A percentile compares a stretch with the other conserved stretches of the same genome.
Conservation (phyloP, 2,113 vertebrate species). For the Pelvicachromis taeniatus region DNA sequence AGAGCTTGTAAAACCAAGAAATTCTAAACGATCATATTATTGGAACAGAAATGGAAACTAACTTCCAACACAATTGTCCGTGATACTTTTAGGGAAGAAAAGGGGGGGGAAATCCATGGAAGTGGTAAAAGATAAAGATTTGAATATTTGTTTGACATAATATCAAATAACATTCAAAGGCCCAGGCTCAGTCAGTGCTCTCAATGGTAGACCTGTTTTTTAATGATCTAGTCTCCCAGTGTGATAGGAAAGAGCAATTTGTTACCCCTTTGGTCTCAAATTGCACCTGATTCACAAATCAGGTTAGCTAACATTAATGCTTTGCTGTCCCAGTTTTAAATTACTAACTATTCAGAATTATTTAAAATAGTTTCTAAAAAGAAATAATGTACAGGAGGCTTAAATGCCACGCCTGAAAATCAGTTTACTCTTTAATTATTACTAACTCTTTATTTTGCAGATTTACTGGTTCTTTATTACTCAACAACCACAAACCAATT, state of each 20-base stretch:
- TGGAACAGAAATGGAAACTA: neutral
- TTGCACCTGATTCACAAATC: neutral
- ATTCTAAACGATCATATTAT: neutral
- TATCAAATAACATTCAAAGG: neutral
- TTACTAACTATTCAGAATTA: neutral
- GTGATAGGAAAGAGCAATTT: neutral
- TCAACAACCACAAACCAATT: neutral
- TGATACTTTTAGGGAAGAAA: no score
- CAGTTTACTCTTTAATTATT: neutral
- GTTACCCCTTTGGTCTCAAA: neutral
- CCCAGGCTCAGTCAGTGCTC: neutral
- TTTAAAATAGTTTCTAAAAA: neutral
- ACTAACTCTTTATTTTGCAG: neutral
- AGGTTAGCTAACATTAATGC: neutral
- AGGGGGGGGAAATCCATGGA: no score
- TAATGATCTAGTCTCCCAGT: neutral
- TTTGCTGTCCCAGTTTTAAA: neutral
- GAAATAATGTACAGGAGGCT: neutral
- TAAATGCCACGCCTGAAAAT: neutral
- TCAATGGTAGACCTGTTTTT: neutral
- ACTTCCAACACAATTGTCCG: neutral
- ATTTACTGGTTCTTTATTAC: neutral
- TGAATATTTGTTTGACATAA: neutral
- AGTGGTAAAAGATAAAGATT: neutral
- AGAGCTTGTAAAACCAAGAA: neutral